Conservation (phyloP, 2,797 vertebrate genomes). For the Darevskia nairensis region DNA sequence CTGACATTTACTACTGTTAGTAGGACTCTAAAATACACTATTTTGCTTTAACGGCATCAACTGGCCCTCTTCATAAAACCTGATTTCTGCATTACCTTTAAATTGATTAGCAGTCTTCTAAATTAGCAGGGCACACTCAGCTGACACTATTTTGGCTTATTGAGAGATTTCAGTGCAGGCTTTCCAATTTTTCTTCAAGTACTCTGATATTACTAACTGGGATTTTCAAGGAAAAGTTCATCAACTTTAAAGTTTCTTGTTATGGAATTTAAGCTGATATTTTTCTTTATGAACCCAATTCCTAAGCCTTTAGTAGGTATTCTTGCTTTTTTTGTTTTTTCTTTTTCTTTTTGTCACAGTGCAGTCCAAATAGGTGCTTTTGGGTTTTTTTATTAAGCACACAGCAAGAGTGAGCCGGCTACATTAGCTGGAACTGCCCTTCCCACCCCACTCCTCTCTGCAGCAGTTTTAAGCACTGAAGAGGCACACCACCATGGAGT, state of each 20-base stretch:
- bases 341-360: too few species aligned
- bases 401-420: background rate
- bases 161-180: conserved; percentile 45
- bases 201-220: conserved; percentile 11
- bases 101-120: conserved; percentile 63
- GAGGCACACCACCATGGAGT: background rate
- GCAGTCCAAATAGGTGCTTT: background rate
- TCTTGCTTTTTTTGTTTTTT: background rate
- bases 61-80: conserved; percentile 61
- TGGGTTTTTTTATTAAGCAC: too few species aligned
- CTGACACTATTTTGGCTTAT: conserved; percentile 5
- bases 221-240: conserved; percentile 11
- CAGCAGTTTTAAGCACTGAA: background rate
- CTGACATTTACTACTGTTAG: conserved; percentile 60
- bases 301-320: conserved; percentile 49
- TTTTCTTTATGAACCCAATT: conserved; percentile 49
- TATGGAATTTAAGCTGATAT: conserved; percentile 34
- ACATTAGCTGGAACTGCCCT: background rate
- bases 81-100: conserved; percentile 60
- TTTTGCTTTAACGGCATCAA: conserved; percentile 62
- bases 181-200: background rate
- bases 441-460: too few species aligned
- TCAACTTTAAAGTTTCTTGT: conserved; percentile 11
- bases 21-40: conserved; percentile 55
- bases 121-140: conserved; percentile 38